These are phyloP conservation scores for Hylaea fasciaria DNA, from an alignment of 2,888 invertebrate genomes.

Conservation along the genomic window DNA sequence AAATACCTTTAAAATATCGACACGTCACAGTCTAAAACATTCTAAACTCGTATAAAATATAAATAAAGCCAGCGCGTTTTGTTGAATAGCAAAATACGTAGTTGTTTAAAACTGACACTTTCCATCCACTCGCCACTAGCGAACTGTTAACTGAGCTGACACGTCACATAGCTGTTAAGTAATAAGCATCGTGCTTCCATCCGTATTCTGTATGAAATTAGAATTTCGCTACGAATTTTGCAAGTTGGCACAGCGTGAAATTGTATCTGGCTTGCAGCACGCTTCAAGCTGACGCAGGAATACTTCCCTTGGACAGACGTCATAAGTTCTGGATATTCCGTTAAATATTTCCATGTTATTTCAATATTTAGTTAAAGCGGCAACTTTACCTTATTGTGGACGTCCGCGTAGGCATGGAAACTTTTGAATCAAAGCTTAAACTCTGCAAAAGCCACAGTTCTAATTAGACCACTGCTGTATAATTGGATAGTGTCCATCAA, in stretches of 20 bases:
- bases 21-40: constrained; percentile 3
- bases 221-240: constrained; percentile 76
- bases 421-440: not conserved
- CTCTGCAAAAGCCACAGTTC: not conserved
- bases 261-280: constrained; percentile 77
- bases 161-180: constrained; percentile 53
- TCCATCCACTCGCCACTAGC: constrained; percentile 42
- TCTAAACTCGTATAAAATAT: constrained; percentile 12
- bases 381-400: constrained; percentile 33
- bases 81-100: constrained; percentile 27
- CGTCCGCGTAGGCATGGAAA: constrained; percentile 20
- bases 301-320: constrained; percentile 74
- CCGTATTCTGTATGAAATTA: constrained; percentile 75
- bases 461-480: too few species aligned
- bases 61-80: constrained; percentile 12
- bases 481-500: not conserved
- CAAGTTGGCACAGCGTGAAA: constrained; percentile 82
- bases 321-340: constrained; percentile 70
- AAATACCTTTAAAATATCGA: too few species aligned
- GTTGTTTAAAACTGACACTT: constrained; percentile 33
- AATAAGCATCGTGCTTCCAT: constrained; percentile 53
- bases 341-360: constrained; percentile 42
- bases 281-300: constrained; percentile 75
- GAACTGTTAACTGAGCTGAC: constrained; percentile 49
- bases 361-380: constrained; percentile 40